These are phyloP conservation scores for Arremon aurantiirostris DNA, from an alignment of 2,797 vertebrate genomes.

Conservation along the genomic window DNA sequence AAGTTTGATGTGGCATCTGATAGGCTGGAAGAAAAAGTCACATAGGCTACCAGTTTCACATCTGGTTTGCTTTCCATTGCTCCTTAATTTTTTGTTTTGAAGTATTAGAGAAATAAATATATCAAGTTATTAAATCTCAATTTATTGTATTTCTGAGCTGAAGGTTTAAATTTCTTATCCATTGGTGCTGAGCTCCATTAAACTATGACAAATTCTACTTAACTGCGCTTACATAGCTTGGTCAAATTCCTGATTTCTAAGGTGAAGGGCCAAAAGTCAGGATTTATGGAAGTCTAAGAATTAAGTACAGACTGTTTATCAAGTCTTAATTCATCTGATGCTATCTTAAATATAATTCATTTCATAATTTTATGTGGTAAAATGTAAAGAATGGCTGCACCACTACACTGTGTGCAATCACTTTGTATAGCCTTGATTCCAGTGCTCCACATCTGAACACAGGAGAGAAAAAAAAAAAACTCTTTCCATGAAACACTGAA, in stretches of 20 bases:
- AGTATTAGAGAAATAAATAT: neutral
- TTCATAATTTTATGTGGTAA: neutral
- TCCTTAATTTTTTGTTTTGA: neutral
- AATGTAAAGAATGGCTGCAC: neutral
- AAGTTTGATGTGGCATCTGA: neutral
- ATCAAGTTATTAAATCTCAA: neutral
- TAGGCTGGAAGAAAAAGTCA: neutral
- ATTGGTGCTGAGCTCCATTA: neutral
- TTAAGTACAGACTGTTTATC: neutral
- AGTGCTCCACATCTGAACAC: neutral
- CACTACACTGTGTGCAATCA: accelerated
- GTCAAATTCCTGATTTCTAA: neutral
- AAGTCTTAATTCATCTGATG: neutral
- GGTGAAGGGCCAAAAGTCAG: neutral
- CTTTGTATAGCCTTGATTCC: neutral
- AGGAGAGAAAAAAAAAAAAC: neutral
- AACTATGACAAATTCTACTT: neutral
- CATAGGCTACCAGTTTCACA: neutral
- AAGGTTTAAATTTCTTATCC: neutral
- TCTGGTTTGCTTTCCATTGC: neutral
- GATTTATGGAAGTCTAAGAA: neutral
- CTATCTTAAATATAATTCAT: neutral
- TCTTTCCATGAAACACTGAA: neutral
- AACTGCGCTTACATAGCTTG: neutral
- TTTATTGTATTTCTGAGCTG: neutral